Conservation (phyloP, 2,888 invertebrate genomes). For the Pristionchus arcanus region DNA sequence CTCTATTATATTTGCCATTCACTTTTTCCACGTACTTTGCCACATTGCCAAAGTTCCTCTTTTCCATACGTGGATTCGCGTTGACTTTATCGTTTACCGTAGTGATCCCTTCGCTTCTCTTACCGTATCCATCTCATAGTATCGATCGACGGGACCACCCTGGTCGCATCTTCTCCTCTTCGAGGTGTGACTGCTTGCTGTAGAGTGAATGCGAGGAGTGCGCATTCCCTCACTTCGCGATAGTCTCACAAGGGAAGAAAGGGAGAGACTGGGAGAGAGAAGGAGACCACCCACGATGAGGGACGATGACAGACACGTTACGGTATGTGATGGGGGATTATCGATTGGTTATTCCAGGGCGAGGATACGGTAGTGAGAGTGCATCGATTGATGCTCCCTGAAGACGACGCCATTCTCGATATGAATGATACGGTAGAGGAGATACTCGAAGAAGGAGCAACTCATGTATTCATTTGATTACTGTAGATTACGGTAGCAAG, state of each 20-base stretch:
- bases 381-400: conserved; percentile 45
- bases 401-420: conserved; percentile 52
- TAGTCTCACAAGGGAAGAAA: conserved; percentile 18
- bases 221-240: conserved; percentile 42
- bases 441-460: conserved; percentile 46
- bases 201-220: conserved; percentile 24
- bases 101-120: not conserved
- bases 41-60: not conserved
- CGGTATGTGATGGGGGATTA: conserved; percentile 7
- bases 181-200: not conserved
- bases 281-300: not conserved
- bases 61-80: not conserved
- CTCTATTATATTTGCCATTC: not conserved
- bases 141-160: not conserved
- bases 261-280: conserved; percentile 18
- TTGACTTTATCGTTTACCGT: not conserved
- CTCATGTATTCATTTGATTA: conserved; percentile 42
- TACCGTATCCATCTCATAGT: conserved; percentile 4
- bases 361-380: conserved; percentile 44
- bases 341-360: conserved; percentile 10
- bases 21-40: not conserved
- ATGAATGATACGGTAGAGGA: conserved; percentile 52
- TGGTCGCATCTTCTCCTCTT: not conserved
- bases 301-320: conserved; percentile 42
- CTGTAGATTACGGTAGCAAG: not conserved